Evolutionary conservation across 2,797 vertebrate species (phyloP).

Genomic region (Acrossocheilus fasciatus): DNA sequence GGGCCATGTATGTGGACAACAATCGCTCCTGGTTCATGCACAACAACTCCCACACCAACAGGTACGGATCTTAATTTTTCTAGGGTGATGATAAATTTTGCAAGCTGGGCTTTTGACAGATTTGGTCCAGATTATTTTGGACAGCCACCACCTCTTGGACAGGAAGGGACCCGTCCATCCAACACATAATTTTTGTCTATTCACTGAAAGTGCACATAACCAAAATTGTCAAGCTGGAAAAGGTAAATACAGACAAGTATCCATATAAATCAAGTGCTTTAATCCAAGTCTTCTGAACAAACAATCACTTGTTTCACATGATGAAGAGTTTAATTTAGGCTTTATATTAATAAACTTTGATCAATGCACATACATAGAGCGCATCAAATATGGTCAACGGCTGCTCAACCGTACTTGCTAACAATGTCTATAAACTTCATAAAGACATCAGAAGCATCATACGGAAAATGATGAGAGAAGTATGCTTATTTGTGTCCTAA

Average conservation of each 20-base stretch:
- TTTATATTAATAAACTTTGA: not conserved
- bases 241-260: not conserved
- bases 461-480: too few relatives aligned
- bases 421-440: too few relatives aligned
- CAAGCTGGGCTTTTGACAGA: not conserved
- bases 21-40: constrained; percentile 95
- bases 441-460: too few relatives aligned
- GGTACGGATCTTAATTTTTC: constrained; percentile 71
- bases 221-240: not conserved
- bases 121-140: not conserved
- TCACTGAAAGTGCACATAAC: not conserved
- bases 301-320: not conserved
- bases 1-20: constrained; percentile 97
- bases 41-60: constrained; percentile 89
- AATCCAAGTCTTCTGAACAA: not conserved
- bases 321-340: not conserved
- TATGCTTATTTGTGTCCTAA: too few relatives aligned
- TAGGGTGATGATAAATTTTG: not conserved
- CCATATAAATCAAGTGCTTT: not conserved
- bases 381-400: too few relatives aligned
- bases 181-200: not conserved
- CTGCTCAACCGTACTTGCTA: not conserved
- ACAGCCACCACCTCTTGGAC: not conserved
- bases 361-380: too few relatives aligned
- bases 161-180: not conserved